Conservation (phyloP, 2,888 invertebrate genomes). For the Altica lythri region DNA sequence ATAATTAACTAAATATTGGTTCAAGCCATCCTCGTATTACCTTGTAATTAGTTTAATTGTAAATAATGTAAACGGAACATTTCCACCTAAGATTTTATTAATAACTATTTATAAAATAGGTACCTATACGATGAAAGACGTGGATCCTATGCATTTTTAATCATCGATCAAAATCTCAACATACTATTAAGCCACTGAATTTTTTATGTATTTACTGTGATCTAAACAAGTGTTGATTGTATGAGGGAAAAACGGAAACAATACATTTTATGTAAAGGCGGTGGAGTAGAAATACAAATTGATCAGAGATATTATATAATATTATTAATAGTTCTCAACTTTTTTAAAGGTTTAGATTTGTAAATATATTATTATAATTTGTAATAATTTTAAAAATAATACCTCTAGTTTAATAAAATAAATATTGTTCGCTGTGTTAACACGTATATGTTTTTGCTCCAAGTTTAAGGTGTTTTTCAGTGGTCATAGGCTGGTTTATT, state of each 20-base stretch:
- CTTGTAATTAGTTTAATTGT: neutral
- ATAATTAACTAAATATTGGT: too few relatives aligned
- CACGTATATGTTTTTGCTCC: too few relatives aligned
- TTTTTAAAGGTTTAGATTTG: too few relatives aligned
- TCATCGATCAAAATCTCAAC: conserved; percentile 11
- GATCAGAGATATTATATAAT: too few relatives aligned
- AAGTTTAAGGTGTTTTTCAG: too few relatives aligned
- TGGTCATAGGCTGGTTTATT: too few relatives aligned
- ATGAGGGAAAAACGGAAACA: neutral
- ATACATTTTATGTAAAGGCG: neutral
- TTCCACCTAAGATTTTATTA: neutral
- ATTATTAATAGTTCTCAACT: too few relatives aligned
- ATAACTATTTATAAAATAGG: conserved; percentile 6
- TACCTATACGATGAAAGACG: neutral
- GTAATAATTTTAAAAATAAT: too few relatives aligned
- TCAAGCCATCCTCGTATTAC: too few relatives aligned
- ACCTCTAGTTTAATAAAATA: too few relatives aligned
- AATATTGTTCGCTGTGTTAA: too few relatives aligned
- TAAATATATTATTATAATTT: too few relatives aligned
- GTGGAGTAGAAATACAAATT: neutral
- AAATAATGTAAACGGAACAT: neutral
- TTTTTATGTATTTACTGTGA: neutral
- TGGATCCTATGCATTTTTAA: conserved; percentile 9
- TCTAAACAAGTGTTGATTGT: neutral
- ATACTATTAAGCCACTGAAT: conserved; percentile 4